Evolutionary conservation across 2,888 invertebrate species (phyloP).

Genomic region (Dynastes tityus): DNA sequence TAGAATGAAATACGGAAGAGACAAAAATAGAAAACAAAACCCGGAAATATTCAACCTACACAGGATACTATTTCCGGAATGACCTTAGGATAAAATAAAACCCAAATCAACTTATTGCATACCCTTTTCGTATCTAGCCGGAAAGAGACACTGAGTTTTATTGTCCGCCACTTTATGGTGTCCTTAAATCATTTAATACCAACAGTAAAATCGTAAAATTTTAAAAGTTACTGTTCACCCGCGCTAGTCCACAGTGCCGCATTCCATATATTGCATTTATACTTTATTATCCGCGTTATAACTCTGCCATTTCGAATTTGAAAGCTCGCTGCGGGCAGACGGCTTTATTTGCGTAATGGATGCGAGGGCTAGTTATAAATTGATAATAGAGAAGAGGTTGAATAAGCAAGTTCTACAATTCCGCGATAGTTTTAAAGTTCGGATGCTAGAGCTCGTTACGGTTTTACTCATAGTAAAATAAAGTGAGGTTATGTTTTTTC

Average conservation of each 20-base stretch:
- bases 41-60: no score
- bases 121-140: neutral
- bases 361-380: neutral
- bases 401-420: neutral
- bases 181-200: slow-evolving; percentile 19
- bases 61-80: neutral
- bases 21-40: no score
- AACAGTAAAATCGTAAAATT: slow-evolving; percentile 15
- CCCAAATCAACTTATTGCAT: slow-evolving; percentile 6
- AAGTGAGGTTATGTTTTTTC: no score
- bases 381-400: neutral
- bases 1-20: no score
- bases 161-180: neutral
- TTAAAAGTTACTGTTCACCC: neutral
- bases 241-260: neutral
- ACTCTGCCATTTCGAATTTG: neutral
- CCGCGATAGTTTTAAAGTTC: slow-evolving; percentile 4
- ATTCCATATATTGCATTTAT: neutral
- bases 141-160: neutral
- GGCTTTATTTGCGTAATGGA: neutral
- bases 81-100: neutral
- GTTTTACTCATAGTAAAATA: neutral
- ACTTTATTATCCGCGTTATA: neutral
- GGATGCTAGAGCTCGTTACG: neutral
- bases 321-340: neutral